Base-by-base conservation (phyloP, 1,140 invertebrate genomes). In the Drosophila equinoxialis region DNA sequence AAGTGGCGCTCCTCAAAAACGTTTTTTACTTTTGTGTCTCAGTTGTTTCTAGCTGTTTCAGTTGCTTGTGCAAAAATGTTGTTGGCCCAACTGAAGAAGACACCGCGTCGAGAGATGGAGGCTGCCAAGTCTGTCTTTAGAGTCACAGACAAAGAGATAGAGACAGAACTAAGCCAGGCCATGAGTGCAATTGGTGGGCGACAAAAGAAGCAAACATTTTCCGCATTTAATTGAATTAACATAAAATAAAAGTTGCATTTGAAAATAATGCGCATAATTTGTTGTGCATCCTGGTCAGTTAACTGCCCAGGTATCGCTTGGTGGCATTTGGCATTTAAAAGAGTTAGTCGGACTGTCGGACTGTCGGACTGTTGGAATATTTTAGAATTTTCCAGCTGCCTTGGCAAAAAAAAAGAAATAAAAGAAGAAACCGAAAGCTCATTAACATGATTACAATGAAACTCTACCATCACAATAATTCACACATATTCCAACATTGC, bases 1-100 rank as follows among this genome's bases (percentile, higher is more conserved):
- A 87, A 87, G 84, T 87, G 84, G 84, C 84, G 84, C 84, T 89
- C 84, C 84, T 89, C 39, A 78, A 87, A 81, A 87, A 79, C 68
- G 79, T 76, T 85, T 85, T 77, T 80, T 61, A 4, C 6, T 48
- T 17, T 48, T 48, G 45, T 48, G 14, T 17, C 14, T 48, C 14
- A 4, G 8, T 55, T 55, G 4, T 30, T 58, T 35, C n/a, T 6
- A 37, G 5, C 37, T 48, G 30, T 48, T 26, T 26, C 3, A 2
- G 7, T 20, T 48, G 45, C 17, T 48, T 48, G 14, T 48, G 45
- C 59, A 30, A 77, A 78, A 74, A 77, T 81, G 51, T 59, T 69
- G 51, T 62, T 64, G 23, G 78, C 65, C 51, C 39, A 71, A 81
- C 57, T 75, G 82, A 85, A 85, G 82, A 85, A 85, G 82, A 85